A percentile compares a stretch with the other conserved stretches of the same genome.
Conservation (phyloP, 53 echinoderm and acorn worm genomes). For the Luidia sarsii region DNA sequence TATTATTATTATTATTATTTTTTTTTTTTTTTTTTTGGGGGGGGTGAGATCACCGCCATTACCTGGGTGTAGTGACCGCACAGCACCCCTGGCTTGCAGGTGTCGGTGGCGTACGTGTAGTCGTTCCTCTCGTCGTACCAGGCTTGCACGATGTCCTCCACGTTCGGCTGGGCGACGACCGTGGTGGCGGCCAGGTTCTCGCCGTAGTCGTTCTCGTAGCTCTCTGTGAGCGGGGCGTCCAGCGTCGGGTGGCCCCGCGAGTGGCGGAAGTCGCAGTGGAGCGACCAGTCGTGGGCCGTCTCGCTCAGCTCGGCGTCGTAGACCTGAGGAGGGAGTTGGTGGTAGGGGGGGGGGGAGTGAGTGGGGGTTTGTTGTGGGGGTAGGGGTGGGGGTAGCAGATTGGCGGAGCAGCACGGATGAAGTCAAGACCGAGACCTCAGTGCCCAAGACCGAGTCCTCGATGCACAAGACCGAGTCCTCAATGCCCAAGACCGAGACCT, state of each 20-base stretch:
- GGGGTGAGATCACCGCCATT: no score
- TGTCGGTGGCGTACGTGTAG: not conserved
- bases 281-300: slow-evolving; percentile 13
- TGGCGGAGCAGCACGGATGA: no score
- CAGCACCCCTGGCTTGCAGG: not conserved
- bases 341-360: no score
- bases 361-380: no score
- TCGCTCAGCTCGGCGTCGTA: not conserved
- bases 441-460: no score
- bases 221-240: not conserved
- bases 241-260: not conserved
- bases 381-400: no score
- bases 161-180: not conserved
- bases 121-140: not conserved
- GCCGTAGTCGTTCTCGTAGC: not conserved
- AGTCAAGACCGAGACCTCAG: no score
- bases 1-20: no score
- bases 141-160: not conserved
- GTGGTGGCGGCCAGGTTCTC: not conserved
- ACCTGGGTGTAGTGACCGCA: slow-evolving; percentile 20
- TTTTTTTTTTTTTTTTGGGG: no score
- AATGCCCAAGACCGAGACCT: no score
- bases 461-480: no score
- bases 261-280: slow-evolving; percentile 13
- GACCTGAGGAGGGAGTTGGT: not conserved